phyloP scores from a whole-genome alignment of 2,888 invertebrate genomes.

The Steinernema scapterisci region DNA sequence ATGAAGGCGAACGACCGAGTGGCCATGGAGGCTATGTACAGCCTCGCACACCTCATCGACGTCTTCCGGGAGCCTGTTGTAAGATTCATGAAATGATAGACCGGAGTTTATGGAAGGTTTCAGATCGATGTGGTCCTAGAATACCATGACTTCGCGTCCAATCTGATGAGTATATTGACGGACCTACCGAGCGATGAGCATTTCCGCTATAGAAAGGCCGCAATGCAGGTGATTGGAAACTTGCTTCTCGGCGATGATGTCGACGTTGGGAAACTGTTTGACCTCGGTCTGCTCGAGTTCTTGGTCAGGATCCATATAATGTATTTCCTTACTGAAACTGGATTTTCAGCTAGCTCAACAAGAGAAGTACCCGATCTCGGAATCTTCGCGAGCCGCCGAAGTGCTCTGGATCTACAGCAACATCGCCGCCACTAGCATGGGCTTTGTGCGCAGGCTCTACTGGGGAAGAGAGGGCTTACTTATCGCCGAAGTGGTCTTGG shows the following conservation, averaged over 20 bases:
- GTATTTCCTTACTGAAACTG: no score
- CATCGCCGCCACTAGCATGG: not conserved
- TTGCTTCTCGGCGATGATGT: not conserved
- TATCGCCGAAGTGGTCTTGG: not conserved
- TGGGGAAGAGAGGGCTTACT: not conserved
- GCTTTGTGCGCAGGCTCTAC: not conserved
- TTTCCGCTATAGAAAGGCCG: not conserved
- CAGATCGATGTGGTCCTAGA: not conserved
- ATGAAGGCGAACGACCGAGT: not conserved
- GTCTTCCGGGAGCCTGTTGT: not conserved
- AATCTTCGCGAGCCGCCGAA: not conserved
- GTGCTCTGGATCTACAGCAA: constrained; percentile 10
- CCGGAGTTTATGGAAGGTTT: not conserved
- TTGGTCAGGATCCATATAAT: not conserved
- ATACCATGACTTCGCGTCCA: not conserved
- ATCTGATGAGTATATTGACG: not conserved
- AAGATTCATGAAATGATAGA: not conserved
- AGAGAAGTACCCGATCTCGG: not conserved
- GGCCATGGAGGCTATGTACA: not conserved
- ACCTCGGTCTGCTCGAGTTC: not conserved
- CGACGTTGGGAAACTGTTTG: not conserved
- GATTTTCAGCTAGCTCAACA: not conserved
- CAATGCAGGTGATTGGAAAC: constrained; percentile 4
- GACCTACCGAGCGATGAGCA: not conserved
- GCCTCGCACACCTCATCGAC: constrained; percentile 3